These are phyloP conservation scores for Molorchus minor DNA, from an alignment of 2,888 invertebrate genomes.

Conservation along the genomic window DNA sequence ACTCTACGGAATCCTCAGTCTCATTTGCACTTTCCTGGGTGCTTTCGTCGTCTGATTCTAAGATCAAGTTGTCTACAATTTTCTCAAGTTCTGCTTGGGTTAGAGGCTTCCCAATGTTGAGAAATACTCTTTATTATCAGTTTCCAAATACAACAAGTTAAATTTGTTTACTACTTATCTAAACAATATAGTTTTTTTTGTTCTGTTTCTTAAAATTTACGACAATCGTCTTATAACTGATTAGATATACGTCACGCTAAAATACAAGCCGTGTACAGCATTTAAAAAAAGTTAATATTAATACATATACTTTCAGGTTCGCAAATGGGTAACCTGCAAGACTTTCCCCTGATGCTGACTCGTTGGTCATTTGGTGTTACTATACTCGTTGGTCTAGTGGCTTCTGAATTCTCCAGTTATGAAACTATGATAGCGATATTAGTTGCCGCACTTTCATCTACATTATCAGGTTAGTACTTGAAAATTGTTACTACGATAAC, in stretches of 20 bases:
- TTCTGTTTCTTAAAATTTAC: constrained; percentile 12
- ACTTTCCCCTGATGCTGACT: constrained; percentile 57
- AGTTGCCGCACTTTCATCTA: constrained; percentile 64
- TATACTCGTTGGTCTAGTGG: constrained; percentile 68
- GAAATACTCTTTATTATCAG: neutral
- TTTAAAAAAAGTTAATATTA: too few species aligned
- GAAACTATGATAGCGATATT: constrained; percentile 68
- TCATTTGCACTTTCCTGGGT: constrained; percentile 15
- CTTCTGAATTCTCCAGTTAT: constrained; percentile 69
- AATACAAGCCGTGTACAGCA: too few species aligned
- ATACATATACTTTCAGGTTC: constrained; percentile 33
- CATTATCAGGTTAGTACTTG: constrained; percentile 63
- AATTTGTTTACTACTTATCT: neutral
- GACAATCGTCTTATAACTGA: too few species aligned
- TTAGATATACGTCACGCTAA: too few species aligned
- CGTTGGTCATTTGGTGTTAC: constrained; percentile 70
- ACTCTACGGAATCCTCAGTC: constrained; percentile 10
- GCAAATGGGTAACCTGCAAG: constrained; percentile 49
- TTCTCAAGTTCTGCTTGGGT: constrained; percentile 9
- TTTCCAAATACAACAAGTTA: neutral
- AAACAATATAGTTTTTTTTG: neutral
- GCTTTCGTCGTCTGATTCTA: constrained; percentile 16
- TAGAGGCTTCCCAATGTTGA: constrained; percentile 4
- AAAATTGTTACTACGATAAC: too few species aligned
- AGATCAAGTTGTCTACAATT: constrained; percentile 15